A percentile compares a stretch with the other conserved stretches of the same genome.
Evolutionary conservation across 2,797 vertebrate genomes (phyloP).

Genomic region (Scomberomorus guttatus): DNA sequence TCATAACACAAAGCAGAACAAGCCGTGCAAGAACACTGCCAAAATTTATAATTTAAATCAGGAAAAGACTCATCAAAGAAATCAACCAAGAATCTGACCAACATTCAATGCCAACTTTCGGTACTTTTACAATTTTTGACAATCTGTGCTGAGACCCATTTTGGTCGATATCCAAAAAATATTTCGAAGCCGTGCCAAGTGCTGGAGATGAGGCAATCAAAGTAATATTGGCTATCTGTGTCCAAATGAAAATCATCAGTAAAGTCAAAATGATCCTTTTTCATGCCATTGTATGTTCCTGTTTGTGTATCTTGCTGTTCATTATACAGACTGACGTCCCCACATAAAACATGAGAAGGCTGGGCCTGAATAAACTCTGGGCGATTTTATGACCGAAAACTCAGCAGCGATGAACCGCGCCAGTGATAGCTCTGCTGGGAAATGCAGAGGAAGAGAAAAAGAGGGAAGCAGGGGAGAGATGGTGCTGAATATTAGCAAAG

Average conservation of each 20-base stretch:
- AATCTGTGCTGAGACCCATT: background rate
- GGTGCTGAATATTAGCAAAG: slow-evolving; percentile 45
- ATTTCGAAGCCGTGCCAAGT: background rate
- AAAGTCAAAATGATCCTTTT: slow-evolving; percentile 16
- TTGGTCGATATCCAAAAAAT: background rate
- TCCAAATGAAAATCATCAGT: slow-evolving; percentile 5
- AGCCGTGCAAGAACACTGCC: background rate
- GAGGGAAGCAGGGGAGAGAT: slow-evolving; percentile 34
- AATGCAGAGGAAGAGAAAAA: slow-evolving; percentile 42
- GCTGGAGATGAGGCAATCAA: background rate
- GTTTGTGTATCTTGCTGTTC: slow-evolving; percentile 38
- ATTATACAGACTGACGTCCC: slow-evolving; percentile 58
- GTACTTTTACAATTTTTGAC: background rate
- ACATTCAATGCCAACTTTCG: background rate
- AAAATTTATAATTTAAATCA: background rate
- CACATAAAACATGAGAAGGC: slow-evolving; percentile 68
- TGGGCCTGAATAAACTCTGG: slow-evolving; percentile 64
- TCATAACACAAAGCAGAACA: background rate
- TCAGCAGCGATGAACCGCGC: slow-evolving; percentile 70
- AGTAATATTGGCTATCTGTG: slow-evolving; percentile 18
- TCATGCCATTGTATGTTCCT: background rate
- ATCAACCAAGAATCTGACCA: background rate
- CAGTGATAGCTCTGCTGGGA: slow-evolving; percentile 64
- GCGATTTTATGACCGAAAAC: slow-evolving; percentile 67
- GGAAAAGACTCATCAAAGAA: background rate